These are phyloP conservation scores for Stenodema calcarata DNA, from an alignment of 2,888 invertebrate species.

Conservation along the genomic window DNA sequence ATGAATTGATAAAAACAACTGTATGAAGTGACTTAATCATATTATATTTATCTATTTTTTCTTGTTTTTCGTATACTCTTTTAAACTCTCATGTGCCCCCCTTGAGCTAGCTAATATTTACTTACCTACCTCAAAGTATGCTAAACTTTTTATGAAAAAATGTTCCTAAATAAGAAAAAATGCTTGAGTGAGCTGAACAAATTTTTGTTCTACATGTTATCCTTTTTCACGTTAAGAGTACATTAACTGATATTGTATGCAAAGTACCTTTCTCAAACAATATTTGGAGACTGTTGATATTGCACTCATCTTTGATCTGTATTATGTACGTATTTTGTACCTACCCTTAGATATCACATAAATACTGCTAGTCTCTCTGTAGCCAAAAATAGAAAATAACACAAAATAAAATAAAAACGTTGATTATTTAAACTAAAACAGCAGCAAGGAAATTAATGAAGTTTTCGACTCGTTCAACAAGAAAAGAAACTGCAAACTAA, in stretches of 20 bases:
- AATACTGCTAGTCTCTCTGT: conserved; percentile 42
- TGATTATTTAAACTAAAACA: background rate
- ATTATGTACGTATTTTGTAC: conserved; percentile 43
- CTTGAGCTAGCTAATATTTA: conserved; percentile 44
- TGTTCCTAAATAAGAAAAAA: conserved; percentile 42
- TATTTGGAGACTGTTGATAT: conserved; percentile 41
- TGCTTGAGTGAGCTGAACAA: conserved; percentile 34
- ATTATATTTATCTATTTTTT: background rate
- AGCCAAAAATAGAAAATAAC: conserved; percentile 41
- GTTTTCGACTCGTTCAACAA: conserved; percentile 19
- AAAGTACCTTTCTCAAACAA: conserved; percentile 28
- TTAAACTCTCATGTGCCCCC: background rate
- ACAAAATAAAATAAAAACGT: conserved; percentile 23
- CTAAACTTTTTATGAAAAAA: conserved; percentile 40
- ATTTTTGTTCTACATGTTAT: conserved; percentile 10
- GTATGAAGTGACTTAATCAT: background rate
- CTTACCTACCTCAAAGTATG: conserved; percentile 44
- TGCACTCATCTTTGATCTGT: conserved; percentile 24
- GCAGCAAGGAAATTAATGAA: background rate
- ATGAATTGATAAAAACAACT: background rate
- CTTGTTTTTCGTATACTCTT: background rate
- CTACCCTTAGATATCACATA: conserved; percentile 45
- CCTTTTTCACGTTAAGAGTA: background rate
- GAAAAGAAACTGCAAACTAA: conserved; percentile 40
- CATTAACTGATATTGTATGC: background rate